Evolutionary conservation across 2,113 vertebrate genomes (phyloP), one percentile per base, ranked within the genome.

Genomic region (Phyllostomus hastatus): DNA sequence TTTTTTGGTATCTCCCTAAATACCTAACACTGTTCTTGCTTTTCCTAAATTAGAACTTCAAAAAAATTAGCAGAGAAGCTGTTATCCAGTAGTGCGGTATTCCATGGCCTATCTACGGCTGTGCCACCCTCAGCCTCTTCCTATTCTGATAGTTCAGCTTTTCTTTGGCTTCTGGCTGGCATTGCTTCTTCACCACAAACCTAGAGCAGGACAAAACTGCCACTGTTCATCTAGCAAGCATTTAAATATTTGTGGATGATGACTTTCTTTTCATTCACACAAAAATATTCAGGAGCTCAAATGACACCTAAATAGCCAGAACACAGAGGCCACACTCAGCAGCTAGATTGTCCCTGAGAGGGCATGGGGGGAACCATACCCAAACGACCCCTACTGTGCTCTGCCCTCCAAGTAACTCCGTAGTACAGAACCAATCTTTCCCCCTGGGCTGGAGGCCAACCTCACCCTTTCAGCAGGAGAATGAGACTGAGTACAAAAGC

Each of bases 281-380:
- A 90, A 92, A 88, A 76, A 31, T 88, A 90, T 54, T 81, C 91
- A 92, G 35, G 38, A 88, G 19, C 35, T 96, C 46, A 81, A 33
- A 78, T 43, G 73, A 82, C 52, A 66, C 26, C 54, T 72, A 91
- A 28, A 24, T 67, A 90, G 35, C 38, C 28, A 54, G 48, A 10
- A 57, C 38, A 72, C 46, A 88, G 64, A 66, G 54, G 43, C 38
- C 52, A 35, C 31, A 33, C 28, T 90, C 26, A 57, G 88, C 52
- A 93, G 38, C 46, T 78, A 43, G 31, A 73, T 2, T 33, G 15
- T 59, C 81, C 33, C 66, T 84, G 16, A 9, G 10, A 9, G 12
- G 28, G 28, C 0, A 24, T 15, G n/a, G 14, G 9, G n/a, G n/a
- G 9, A 33, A 38, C 31, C 1, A 46, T 35, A 43, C 4, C 79